Conservation (phyloP, 2,113 vertebrate genomes). For the Ia io region DNA sequence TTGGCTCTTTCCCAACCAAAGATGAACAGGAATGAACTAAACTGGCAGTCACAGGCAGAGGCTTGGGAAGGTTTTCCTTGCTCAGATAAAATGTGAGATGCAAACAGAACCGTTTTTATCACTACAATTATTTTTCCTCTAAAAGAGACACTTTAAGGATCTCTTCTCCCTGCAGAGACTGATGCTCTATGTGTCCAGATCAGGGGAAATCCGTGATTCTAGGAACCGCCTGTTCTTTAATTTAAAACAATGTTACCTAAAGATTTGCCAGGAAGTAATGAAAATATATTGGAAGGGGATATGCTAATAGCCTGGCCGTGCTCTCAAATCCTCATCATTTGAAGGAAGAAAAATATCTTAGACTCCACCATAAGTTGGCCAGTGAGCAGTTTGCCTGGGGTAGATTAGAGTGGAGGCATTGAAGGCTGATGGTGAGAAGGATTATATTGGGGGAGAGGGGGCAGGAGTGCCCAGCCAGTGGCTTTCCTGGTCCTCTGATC, state of each 20-base stretch:
- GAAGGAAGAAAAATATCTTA: neutral
- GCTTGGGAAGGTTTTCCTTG: neutral
- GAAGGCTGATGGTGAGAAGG: neutral
- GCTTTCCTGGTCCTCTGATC: neutral
- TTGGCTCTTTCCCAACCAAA: neutral
- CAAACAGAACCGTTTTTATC: neutral
- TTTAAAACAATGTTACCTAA: constrained; percentile 40
- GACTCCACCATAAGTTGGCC: neutral
- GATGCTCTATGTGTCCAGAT: neutral
- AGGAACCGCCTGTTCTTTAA: neutral
- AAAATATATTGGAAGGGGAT: neutral
- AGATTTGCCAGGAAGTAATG: constrained; percentile 24
- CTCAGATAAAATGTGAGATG: constrained; percentile 9
- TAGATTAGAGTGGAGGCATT: neutral
- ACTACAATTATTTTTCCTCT: neutral
- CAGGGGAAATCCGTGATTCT: neutral
- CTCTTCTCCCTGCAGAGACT: neutral
- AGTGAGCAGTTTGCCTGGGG: neutral
- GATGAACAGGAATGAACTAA: neutral
- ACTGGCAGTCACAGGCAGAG: neutral
- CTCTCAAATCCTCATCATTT: constrained; percentile 39
- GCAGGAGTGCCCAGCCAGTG: neutral
- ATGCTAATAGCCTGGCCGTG: neutral
- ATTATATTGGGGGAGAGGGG: neutral
- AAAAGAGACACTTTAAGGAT: neutral